A percentile compares a stretch with the other conserved stretches of the same genome.
These are phyloP conservation scores for Agrotis ipsilon DNA, from an alignment of 2,888 invertebrate genomes.

Conservation along the genomic window DNA sequence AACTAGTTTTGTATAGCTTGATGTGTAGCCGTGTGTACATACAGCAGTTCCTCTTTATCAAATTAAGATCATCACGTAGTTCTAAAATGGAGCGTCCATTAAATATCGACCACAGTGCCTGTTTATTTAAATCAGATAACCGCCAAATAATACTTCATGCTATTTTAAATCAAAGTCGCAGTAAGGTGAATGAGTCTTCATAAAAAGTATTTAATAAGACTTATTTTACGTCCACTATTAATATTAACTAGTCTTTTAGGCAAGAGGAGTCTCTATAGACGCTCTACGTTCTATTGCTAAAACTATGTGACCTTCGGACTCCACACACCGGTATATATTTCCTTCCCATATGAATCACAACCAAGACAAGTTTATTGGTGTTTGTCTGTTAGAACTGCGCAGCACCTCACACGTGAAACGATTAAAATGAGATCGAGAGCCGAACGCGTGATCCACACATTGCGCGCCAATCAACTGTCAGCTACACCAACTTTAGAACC, in stretches of 20 bases:
- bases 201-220: slow-evolving; percentile 40
- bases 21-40: no score
- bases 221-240: slow-evolving; percentile 29
- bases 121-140: slow-evolving; percentile 27
- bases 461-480: slow-evolving; percentile 32
- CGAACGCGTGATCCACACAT: slow-evolving; percentile 40
- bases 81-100: slow-evolving; percentile 20
- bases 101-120: slow-evolving; percentile 12
- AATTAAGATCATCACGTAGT: neutral
- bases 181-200: slow-evolving; percentile 38
- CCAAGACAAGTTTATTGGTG: slow-evolving; percentile 59
- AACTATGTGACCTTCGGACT: slow-evolving; percentile 61
- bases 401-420: slow-evolving; percentile 40
- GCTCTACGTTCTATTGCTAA: slow-evolving; percentile 41
- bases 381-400: slow-evolving; percentile 51
- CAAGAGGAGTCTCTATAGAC: slow-evolving; percentile 17
- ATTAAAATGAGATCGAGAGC: slow-evolving; percentile 61
- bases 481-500: slow-evolving; percentile 27
- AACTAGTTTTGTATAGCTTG: no score
- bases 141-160: slow-evolving; percentile 51
- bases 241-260: slow-evolving; percentile 35
- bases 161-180: slow-evolving; percentile 40
- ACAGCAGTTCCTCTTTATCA: no score
- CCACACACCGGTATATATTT: slow-evolving; percentile 56
- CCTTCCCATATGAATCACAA: slow-evolving; percentile 66